Base-by-base conservation (phyloP, 2,888 invertebrate species). In the Lithophane ornitopus region DNA sequence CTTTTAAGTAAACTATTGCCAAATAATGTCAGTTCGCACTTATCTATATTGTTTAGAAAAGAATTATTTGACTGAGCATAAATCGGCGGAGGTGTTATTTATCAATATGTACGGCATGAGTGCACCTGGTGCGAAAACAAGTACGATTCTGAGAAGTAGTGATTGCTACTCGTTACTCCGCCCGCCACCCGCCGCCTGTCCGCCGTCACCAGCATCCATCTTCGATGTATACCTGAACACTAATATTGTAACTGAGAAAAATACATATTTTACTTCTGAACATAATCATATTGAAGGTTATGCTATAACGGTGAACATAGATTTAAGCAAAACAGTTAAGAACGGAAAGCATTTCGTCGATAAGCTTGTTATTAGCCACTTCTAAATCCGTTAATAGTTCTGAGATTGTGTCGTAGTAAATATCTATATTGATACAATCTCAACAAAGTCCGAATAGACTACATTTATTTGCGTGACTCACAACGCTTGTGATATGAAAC, bases 111-210 rank as follows among this genome's bases (percentile, higher is more conserved):
- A 88, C 86, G 86, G 84, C 89, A 90, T 89, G 88, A 91, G 90
- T 90, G 92, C 93, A 94, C 93, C 93, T 93, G 93, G 91, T 91
- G 90, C 90, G 91, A 92, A 92, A 92, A 92, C 92, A 92, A 90
- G 90, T 91, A 90, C 87, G 89, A 80, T 95, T 95, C 94, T 88
- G 82, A 92, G 95, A 95, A 95, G 79, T 88, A 88, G 89, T 92
- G 94, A 93, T 93, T 93, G 93, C 90, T 88, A 89, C 89, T 92
- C 90, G 90, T 88, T 90, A 87, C 86, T 82, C 78, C 81, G 63
- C 84, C 81, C 87, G 81, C 80, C 72, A 63, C 78, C 75, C 79
- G 79, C 69, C 75, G 80, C 70, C 80, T 73, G 75, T 58, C 59
- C 70, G 76, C 70, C 83, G 75, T 78, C 80, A 76, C 78, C 85